Base-by-base conservation (phyloP, 1,140 invertebrate species). In the Trachymyrmex septentrionalis region DNA sequence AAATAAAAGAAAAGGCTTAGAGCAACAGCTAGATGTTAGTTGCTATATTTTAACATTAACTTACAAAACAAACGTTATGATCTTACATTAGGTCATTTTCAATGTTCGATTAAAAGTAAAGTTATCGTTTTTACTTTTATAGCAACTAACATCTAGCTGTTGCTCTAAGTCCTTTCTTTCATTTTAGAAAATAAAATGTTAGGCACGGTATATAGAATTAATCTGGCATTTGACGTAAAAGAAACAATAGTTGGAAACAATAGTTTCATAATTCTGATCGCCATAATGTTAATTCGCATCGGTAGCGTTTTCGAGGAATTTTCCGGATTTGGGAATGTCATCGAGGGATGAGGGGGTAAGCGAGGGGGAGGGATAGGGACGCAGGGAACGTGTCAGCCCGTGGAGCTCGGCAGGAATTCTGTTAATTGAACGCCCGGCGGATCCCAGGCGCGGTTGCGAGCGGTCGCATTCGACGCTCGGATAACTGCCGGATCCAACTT, bases 401-500 rank as follows among this genome's bases (percentile, higher is more conserved):
- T 55, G 69, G 81, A 69, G 85, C 78, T 77, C 66, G 85, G 61
- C n/a, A 71, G 90, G 90, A 91, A 91, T 91, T 91, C 86, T 85
- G 90, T 89, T 91, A 91, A 91, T 91, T 91, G 90, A 91, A 91
- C 88, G 66, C 73, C 85, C 78, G 66, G 50, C 59, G 64, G 85
- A 90, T 89, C 73, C 85, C 85, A 57, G 44, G 67, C 88, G 73
- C 88, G 88, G 75, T 89, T 90, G 88, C 86, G 71, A 90, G 80
- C 88, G 86, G 86, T 90, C 75, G 81, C 89, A 82, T 90, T 87
- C 88, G 88, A 87, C 88, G 85, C 86, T 88, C 64, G 88, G 78
- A 90, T 90, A 91, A 91, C 86, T 91, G 87, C 55, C 48, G 76
- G 75, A 90, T 85, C 88, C 80, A 86, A 91, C 81, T 91, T 91